Evolutionary conservation across 1,140 invertebrate genomes (phyloP).

Genomic region (Popillia japonica): DNA sequence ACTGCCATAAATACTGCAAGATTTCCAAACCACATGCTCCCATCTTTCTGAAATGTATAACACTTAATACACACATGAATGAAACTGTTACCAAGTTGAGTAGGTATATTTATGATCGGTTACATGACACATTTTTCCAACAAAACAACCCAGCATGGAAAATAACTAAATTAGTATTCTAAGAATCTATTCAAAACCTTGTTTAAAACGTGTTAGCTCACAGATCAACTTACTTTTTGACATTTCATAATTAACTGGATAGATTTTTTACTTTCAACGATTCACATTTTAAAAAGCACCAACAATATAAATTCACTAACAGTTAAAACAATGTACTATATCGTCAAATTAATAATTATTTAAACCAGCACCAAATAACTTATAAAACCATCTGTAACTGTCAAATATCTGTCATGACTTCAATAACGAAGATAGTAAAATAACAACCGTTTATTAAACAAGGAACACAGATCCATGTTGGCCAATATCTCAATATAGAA

Average conservation of each 20-base stretch:
- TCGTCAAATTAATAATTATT: not conserved
- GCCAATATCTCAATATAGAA: not conserved
- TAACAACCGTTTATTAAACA: not conserved
- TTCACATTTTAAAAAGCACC: slow-evolving; percentile 20
- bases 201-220: not conserved
- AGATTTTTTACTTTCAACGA: not conserved
- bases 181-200: not conserved
- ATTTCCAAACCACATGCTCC: too few relatives aligned
- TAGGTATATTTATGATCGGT: not conserved
- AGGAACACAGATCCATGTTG: not conserved
- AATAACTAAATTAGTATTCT: not conserved
- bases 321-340: slow-evolving; percentile 11
- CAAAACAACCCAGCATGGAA: not conserved
- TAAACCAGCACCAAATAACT: not conserved
- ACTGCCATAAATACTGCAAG: too few relatives aligned
- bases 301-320: slow-evolving; percentile 6
- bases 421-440: not conserved
- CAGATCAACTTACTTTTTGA: slow-evolving; percentile 25
- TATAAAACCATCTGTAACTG: not conserved
- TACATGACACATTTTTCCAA: not conserved
- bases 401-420: not conserved
- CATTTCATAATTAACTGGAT: slow-evolving; percentile 13
- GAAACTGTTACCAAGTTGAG: not conserved
- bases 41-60: too few relatives aligned
- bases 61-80: not conserved